Conservation (phyloP, 2,797 vertebrate genomes). For the Melanotaenia nigrans region DNA sequence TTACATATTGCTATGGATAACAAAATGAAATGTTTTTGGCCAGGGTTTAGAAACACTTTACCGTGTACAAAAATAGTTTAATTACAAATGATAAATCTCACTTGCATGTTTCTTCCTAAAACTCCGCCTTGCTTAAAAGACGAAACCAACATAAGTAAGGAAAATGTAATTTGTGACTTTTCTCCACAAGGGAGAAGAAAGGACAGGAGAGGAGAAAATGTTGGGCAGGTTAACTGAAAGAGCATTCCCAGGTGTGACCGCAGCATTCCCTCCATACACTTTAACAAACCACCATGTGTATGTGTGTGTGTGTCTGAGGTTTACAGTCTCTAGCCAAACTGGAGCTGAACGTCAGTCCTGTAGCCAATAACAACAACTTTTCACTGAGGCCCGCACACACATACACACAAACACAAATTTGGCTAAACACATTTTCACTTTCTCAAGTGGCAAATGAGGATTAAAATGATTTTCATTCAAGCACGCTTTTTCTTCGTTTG, state of each 20-base stretch:
- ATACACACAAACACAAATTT: constrained; percentile 34
- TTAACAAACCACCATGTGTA: constrained; percentile 61
- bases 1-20: not conserved
- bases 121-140: constrained; percentile 1
- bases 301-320: constrained; percentile 53
- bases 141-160: constrained; percentile 41
- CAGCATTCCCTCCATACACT: constrained; percentile 74
- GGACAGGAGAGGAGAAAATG: constrained; percentile 52
- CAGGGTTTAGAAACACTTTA: not conserved
- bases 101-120: constrained; percentile 2
- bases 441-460: constrained; percentile 60
- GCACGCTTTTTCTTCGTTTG: constrained; percentile 1
- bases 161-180: constrained; percentile 57
- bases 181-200: constrained; percentile 47
- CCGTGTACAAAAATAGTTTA: not conserved
- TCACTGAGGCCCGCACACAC: constrained; percentile 20
- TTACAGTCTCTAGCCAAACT: constrained; percentile 64
- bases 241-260: constrained; percentile 78
- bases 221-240: constrained; percentile 67
- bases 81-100: constrained; percentile 7
- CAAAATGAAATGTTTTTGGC: not conserved
- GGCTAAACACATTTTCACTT: constrained; percentile 59
- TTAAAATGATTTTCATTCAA: constrained; percentile 50
- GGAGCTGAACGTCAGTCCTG: constrained; percentile 51
- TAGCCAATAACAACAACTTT: constrained; percentile 69